phyloP scores from a whole-genome alignment of 2,888 invertebrate species.

The Hirtodrosophila alboralis region DNA sequence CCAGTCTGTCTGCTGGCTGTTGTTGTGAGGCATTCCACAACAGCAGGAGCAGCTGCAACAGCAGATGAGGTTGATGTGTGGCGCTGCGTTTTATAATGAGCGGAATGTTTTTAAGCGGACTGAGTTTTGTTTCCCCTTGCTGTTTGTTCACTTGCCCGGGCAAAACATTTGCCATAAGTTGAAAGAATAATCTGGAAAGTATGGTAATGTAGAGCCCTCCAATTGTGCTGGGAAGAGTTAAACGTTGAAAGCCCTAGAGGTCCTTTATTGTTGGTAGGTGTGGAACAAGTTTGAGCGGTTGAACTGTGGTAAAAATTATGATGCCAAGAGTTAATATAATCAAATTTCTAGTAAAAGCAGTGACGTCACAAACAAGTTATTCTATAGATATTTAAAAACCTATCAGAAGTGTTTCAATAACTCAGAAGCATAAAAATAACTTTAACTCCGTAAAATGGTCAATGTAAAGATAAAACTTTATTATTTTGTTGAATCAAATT shows the following conservation, averaged over 20 bases:
- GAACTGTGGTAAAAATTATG: conserved; percentile 17
- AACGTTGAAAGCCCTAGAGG: conserved; percentile 14
- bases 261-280: background rate
- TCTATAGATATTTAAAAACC: too few relatives aligned
- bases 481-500: too few relatives aligned
- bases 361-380: too few relatives aligned
- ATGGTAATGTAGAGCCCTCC: conserved; percentile 46
- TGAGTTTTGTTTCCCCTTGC: conserved; percentile 24
- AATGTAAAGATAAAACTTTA: too few relatives aligned
- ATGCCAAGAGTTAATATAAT: background rate
- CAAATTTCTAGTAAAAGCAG: too few relatives aligned
- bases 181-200: conserved; percentile 36
- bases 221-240: conserved; percentile 21
- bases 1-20: conserved; percentile 24
- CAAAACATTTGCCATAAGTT: conserved; percentile 38
- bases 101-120: conserved; percentile 64
- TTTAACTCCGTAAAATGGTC: too few relatives aligned
- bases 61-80: conserved; percentile 64
- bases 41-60: conserved; percentile 17
- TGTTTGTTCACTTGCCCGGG: conserved; percentile 22
- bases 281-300: conserved; percentile 14
- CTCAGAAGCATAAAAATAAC: too few relatives aligned
- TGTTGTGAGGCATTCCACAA: conserved; percentile 35
- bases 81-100: conserved; percentile 67
- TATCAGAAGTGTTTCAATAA: too few relatives aligned